phyloP scores from a whole-genome alignment of 1,140 invertebrate species.

The Cydia fagiglandana region DNA sequence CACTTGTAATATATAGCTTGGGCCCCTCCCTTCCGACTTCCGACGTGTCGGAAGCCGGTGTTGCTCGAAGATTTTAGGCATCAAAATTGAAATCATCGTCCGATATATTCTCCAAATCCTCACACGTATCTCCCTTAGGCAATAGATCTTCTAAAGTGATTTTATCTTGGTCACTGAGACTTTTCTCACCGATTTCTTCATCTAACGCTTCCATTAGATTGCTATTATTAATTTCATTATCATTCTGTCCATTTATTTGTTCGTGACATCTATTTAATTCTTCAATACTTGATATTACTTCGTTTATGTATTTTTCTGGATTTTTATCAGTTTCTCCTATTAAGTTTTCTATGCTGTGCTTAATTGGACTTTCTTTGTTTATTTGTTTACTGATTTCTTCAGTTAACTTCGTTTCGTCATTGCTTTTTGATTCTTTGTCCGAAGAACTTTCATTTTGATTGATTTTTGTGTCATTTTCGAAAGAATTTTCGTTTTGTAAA shows the following conservation, averaged over 20 bases:
- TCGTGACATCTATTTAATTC: background rate
- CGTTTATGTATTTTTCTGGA: slow-evolving; percentile 10
- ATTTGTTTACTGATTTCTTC: background rate
- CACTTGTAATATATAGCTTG: too few species aligned
- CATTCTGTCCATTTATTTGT: background rate
- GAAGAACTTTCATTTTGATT: background rate
- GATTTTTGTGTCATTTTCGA: background rate
- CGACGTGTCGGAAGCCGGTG: too few species aligned
- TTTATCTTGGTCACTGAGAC: slow-evolving; percentile 34
- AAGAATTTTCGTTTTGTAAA: background rate
- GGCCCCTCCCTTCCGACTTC: too few species aligned
- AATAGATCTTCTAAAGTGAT: slow-evolving; percentile 39
- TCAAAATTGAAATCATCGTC: slow-evolving; percentile 50
- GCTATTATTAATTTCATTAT: slow-evolving; percentile 38
- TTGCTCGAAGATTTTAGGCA: slow-evolving; percentile 1
- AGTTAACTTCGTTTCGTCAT: background rate
- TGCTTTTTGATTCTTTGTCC: background rate
- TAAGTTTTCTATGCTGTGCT: slow-evolving; percentile 24
- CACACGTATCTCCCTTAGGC: slow-evolving; percentile 21
- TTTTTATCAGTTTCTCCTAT: slow-evolving; percentile 1
- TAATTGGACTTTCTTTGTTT: slow-evolving; percentile 17
- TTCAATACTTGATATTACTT: slow-evolving; percentile 18
- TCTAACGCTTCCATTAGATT: slow-evolving; percentile 50
- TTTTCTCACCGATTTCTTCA: slow-evolving; percentile 47
- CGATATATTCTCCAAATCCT: slow-evolving; percentile 46